Evolutionary conservation across 2,113 vertebrate genomes (phyloP).

Genomic region (Madoqua kirkii): DNA sequence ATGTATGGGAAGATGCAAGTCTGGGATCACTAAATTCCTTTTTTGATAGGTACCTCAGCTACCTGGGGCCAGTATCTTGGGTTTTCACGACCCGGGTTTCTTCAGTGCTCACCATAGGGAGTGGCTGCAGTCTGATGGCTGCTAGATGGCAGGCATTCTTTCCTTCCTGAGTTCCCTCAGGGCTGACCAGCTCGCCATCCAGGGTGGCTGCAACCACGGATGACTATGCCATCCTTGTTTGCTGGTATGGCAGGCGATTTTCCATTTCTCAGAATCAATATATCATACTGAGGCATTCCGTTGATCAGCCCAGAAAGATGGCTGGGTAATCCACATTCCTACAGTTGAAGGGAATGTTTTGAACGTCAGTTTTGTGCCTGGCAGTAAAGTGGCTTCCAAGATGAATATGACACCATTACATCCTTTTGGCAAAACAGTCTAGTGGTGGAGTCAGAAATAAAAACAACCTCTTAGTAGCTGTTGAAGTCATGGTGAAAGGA

Average conservation of each 20-base stretch:
- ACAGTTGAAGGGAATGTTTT: not conserved
- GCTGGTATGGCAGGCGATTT: not conserved
- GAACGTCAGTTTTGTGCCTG: not conserved
- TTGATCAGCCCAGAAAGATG: not conserved
- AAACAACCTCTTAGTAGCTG: not conserved
- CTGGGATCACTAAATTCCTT: not conserved
- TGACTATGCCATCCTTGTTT: not conserved
- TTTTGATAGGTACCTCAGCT: not conserved
- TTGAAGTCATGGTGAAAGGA: not conserved
- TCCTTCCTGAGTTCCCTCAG: not conserved
- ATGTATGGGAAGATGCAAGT: not conserved
- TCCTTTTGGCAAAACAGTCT: not conserved
- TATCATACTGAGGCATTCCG: not conserved
- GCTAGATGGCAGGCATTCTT: not conserved
- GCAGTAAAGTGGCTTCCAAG: not conserved
- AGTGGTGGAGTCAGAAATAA: not conserved
- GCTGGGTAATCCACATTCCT: not conserved
- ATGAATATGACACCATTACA: not conserved
- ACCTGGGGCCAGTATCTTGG: not conserved
- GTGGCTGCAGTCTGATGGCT: not conserved
- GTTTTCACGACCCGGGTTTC: fast-evolving
- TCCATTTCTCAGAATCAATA: not conserved
- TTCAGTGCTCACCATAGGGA: not conserved
- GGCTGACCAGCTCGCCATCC: not conserved
- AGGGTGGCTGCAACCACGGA: not conserved